Evolutionary conservation across 2,113 vertebrate genomes (phyloP).

Genomic region (Uria lomvia): DNA sequence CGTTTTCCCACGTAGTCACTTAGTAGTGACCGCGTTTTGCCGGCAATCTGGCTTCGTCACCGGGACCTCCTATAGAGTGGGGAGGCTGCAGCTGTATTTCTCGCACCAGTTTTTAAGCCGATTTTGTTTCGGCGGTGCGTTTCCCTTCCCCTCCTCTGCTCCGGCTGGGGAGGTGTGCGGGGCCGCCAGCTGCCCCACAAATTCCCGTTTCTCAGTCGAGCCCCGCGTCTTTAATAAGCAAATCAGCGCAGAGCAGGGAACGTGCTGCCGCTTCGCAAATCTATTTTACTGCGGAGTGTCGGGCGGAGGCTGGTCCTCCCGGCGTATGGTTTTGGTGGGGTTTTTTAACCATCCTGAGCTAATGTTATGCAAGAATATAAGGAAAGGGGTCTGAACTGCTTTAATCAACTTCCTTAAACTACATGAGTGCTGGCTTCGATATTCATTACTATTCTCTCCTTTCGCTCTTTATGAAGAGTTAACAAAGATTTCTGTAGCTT

Average conservation of each 20-base stretch:
- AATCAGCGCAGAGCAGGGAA: background rate
- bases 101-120: background rate
- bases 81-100: background rate
- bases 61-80: rapidly evolving
- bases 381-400: background rate
- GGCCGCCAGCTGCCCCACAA: background rate
- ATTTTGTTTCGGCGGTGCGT: background rate
- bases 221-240: background rate
- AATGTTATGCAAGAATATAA: background rate
- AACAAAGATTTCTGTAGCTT: background rate
- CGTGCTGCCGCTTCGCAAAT: background rate
- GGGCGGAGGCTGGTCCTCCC: background rate
- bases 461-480: background rate
- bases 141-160: background rate
- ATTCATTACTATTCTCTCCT: background rate
- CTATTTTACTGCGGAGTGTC: rapidly evolving
- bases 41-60: rapidly evolving
- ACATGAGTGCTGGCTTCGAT: background rate
- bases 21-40: rapidly evolving
- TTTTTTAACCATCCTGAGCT: background rate
- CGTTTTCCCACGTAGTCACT: rapidly evolving
- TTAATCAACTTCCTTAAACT: background rate
- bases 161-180: background rate
- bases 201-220: rapidly evolving
- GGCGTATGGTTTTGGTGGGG: rapidly evolving